These are phyloP conservation scores for Lycorma delicatula DNA, from an alignment of 1,140 invertebrate genomes.

Conservation along the genomic window DNA sequence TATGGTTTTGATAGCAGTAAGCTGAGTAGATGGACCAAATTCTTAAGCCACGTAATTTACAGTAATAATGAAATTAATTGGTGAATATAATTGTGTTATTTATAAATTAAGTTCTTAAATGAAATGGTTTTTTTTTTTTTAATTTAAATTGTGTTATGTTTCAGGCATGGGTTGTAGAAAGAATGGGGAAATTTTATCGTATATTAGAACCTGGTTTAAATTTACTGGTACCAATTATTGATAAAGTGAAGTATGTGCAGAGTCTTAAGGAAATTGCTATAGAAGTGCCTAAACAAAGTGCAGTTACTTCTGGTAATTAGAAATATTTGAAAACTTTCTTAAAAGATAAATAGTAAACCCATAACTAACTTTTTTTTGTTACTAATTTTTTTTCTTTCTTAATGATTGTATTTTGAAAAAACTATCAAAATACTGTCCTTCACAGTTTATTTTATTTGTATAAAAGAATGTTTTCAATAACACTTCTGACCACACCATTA, in stretches of 20 bases:
- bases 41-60: no score
- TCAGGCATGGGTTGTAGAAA: slow-evolving; percentile 94
- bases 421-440: not conserved
- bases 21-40: no score
- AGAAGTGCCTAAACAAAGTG: slow-evolving; percentile 97
- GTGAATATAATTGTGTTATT: no score
- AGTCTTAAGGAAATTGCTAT: slow-evolving; percentile 99
- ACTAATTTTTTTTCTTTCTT: slow-evolving; percentile 9
- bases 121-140: no score
- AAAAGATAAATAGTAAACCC: not conserved
- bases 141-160: slow-evolving; percentile 26
- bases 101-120: no score
- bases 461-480: no score
- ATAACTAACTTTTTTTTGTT: not conserved
- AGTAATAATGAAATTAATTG: no score
- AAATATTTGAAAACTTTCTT: no score
- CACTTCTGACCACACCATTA: no score
- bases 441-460: no score
- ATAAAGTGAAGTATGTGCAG: slow-evolving; percentile 96
- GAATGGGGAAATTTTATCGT: slow-evolving; percentile 95
- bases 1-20: no score
- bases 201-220: slow-evolving; percentile 94
- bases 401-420: not conserved
- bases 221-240: slow-evolving; percentile 82
- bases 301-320: slow-evolving; percentile 84